Percentiles rank a stretch among this genome's conserved stretches.
These are phyloP conservation scores for Chinchilla lanigera DNA, from an alignment of 2,113 vertebrate species.

Conservation along the genomic window DNA sequence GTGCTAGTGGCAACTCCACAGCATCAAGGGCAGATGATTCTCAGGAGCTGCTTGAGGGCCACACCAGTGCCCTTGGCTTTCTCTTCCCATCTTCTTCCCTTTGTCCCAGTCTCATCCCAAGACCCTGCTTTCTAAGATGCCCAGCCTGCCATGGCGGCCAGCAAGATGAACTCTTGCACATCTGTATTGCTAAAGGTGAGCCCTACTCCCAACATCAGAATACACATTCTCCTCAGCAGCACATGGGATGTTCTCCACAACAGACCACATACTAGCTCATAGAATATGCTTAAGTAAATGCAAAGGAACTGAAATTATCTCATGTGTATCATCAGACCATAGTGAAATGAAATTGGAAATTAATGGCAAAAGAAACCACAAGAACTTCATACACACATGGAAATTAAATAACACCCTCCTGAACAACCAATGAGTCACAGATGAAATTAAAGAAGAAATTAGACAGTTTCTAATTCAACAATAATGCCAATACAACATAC, in stretches of 20 bases:
- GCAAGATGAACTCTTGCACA: rapidly evolving
- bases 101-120: neutral
- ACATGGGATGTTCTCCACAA: too few species aligned
- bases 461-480: too few species aligned
- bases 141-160: rapidly evolving
- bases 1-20: rapidly evolving
- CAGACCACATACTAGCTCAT: neutral
- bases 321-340: too few species aligned
- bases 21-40: neutral
- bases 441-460: too few species aligned
- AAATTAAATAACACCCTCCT: too few species aligned
- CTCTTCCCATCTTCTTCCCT: neutral
- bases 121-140: neutral
- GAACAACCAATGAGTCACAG: too few species aligned
- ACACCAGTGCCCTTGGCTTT: neutral
- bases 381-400: too few species aligned
- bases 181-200: neutral
- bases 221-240: too few species aligned
- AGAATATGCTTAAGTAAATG: neutral
- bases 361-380: too few species aligned
- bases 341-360: too few species aligned
- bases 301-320: too few species aligned
- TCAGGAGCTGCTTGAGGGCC: neutral
- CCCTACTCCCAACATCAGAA: neutral
- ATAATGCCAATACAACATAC: too few species aligned